Percentiles rank a stretch among this genome's conserved stretches.
Conservation (phyloP, 2,113 vertebrate genomes). For the Poeciliopsis prolifica region DNA sequence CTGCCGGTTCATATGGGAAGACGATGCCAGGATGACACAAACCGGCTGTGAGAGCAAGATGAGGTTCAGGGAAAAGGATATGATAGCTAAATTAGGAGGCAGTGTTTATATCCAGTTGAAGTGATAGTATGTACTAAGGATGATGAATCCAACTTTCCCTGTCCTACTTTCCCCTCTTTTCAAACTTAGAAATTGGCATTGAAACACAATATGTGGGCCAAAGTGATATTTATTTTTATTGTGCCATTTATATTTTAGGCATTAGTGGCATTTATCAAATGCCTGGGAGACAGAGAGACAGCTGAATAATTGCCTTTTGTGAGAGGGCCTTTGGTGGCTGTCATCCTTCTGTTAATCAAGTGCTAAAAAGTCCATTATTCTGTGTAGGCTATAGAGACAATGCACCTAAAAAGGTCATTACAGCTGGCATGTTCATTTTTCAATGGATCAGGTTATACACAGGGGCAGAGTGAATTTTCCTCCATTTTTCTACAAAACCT, state of each 20-base stretch:
- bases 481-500: slow-evolving; percentile 6
- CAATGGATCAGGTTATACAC: slow-evolving; percentile 29
- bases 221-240: slow-evolving; percentile 59
- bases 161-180: slow-evolving; percentile 52
- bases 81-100: slow-evolving; percentile 69
- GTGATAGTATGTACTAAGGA: slow-evolving; percentile 65
- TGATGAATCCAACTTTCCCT: slow-evolving; percentile 62
- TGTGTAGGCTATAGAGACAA: slow-evolving; percentile 41
- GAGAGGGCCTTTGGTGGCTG: slow-evolving; percentile 42
- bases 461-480: slow-evolving; percentile 9
- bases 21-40: slow-evolving; percentile 53
- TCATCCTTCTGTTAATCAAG: slow-evolving; percentile 57
- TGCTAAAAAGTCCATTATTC: slow-evolving; percentile 61
- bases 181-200: slow-evolving; percentile 44
- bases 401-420: slow-evolving; percentile 44
- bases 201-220: slow-evolving; percentile 31
- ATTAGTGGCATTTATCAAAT: slow-evolving; percentile 39
- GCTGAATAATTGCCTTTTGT: slow-evolving; percentile 46
- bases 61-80: slow-evolving; percentile 51
- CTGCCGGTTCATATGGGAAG: slow-evolving; percentile 24
- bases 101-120: slow-evolving; percentile 48
- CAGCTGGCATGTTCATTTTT: slow-evolving; percentile 44
- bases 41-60: slow-evolving; percentile 29
- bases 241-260: slow-evolving; percentile 50
- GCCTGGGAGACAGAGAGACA: slow-evolving; percentile 24